Conservation (phyloP, 2,888 invertebrate genomes). For the Heliconius cydno region DNA sequence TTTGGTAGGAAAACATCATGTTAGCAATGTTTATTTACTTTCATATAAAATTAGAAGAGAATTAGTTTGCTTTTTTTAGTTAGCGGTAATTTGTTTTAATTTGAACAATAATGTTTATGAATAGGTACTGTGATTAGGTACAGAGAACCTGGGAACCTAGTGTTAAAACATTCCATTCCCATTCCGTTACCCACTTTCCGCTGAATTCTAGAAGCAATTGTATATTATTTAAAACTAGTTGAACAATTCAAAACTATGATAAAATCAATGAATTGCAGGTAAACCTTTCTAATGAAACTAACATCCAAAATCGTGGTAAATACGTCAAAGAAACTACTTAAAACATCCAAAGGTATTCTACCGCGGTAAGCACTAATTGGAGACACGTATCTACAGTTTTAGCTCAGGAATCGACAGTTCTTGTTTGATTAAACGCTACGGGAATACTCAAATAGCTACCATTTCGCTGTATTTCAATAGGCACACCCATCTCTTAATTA, state of each 20-base stretch:
- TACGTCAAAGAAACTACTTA: slow-evolving; percentile 33
- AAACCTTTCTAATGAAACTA: background rate
- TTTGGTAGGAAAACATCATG: background rate
- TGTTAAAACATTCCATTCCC: too few relatives aligned
- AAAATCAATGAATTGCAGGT: background rate
- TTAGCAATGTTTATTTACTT: too few relatives aligned
- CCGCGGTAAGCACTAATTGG: slow-evolving; percentile 61
- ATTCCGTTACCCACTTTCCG: too few relatives aligned
- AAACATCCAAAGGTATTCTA: slow-evolving; percentile 51
- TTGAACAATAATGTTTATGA: too few relatives aligned
- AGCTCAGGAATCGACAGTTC: slow-evolving; percentile 68
- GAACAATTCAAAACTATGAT: background rate
- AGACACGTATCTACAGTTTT: slow-evolving; percentile 64
- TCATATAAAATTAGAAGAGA: background rate
- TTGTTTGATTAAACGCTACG: slow-evolving; percentile 63
- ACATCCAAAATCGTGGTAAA: background rate
- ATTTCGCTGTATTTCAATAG: slow-evolving; percentile 49
- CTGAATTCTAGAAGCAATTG: too few relatives aligned
- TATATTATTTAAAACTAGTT: background rate
- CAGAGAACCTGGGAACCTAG: too few relatives aligned
- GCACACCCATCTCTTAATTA: slow-evolving; percentile 59
- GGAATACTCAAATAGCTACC: slow-evolving; percentile 59
- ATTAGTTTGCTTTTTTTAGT: background rate
- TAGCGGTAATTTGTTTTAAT: background rate
- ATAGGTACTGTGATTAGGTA: too few relatives aligned